Conservation (phyloP, 2,888 invertebrate genomes). For the Perdita meconis region DNA sequence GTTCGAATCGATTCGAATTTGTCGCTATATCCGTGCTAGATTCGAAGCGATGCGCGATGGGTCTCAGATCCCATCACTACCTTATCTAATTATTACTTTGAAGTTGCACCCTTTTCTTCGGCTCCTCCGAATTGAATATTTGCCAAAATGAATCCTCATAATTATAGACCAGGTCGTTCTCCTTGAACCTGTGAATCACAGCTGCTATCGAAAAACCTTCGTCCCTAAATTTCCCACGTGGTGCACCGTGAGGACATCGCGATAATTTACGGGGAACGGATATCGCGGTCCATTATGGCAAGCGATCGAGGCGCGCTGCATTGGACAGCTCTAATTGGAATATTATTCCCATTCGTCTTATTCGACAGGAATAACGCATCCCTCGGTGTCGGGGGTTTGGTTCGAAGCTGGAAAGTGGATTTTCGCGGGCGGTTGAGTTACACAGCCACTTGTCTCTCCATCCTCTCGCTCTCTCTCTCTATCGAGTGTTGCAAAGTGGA, state of each 20-base stretch:
- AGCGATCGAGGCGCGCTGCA: conserved; percentile 10
- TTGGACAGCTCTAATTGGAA: conserved; percentile 47
- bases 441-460: conserved; percentile 40
- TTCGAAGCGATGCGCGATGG: no score
- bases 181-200: background rate
- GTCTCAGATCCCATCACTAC: no score
- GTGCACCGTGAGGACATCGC: background rate
- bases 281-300: conserved; percentile 14
- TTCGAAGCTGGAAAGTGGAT: conserved; percentile 53
- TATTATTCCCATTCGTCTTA: conserved; percentile 45
- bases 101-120: no score
- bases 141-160: no score
- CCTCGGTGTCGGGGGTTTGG: background rate
- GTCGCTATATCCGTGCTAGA: no score
- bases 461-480: background rate
- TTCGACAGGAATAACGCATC: conserved; percentile 41
- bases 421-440: conserved; percentile 23
- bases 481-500: conserved; percentile 50
- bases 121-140: no score
- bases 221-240: background rate
- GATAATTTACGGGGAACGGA: conserved; percentile 36
- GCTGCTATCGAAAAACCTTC: background rate
- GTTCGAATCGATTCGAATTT: no score
- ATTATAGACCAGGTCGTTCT: no score
- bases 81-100: no score